phyloP scores from a whole-genome alignment of 2,888 invertebrate genomes.

The Limnephilus marmoratus region DNA sequence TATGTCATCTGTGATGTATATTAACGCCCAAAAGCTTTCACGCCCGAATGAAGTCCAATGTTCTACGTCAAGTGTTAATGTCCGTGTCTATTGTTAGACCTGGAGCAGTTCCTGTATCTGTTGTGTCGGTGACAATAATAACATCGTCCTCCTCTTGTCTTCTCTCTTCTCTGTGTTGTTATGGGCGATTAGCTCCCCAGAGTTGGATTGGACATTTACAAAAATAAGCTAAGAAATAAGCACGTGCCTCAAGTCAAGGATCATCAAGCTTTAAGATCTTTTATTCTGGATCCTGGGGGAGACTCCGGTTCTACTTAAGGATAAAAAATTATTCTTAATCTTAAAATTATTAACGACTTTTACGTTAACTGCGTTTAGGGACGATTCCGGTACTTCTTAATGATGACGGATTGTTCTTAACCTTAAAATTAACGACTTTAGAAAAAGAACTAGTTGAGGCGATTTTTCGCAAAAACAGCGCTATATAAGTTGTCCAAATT shows the following conservation, averaged over 20 bases:
- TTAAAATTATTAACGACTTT: too few species aligned
- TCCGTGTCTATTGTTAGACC: slow-evolving; percentile 24
- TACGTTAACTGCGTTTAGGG: too few species aligned
- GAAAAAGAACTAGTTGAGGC: too few species aligned
- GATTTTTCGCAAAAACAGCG: too few species aligned
- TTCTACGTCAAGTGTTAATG: neutral
- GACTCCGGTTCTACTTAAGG: too few species aligned
- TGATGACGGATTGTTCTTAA: too few species aligned
- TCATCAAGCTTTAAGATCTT: too few species aligned
- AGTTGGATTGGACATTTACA: neutral
- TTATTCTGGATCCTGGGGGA: neutral
- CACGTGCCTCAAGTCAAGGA: neutral
- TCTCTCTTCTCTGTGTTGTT: neutral
- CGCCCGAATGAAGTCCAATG: slow-evolving; percentile 1
- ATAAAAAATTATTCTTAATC: too few species aligned
- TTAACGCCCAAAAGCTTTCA: slow-evolving; percentile 36
- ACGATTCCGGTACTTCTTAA: too few species aligned
- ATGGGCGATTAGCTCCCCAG: neutral
- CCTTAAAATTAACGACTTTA: too few species aligned
- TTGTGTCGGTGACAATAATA: slow-evolving; percentile 3
- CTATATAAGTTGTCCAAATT: too few species aligned
- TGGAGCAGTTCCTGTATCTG: neutral
- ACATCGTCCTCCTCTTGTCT: neutral
- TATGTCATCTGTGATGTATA: neutral
- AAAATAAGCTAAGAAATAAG: neutral